These are phyloP conservation scores for Drosophila multiciliata DNA, from an alignment of 2,888 invertebrate genomes.

Conservation along the genomic window DNA sequence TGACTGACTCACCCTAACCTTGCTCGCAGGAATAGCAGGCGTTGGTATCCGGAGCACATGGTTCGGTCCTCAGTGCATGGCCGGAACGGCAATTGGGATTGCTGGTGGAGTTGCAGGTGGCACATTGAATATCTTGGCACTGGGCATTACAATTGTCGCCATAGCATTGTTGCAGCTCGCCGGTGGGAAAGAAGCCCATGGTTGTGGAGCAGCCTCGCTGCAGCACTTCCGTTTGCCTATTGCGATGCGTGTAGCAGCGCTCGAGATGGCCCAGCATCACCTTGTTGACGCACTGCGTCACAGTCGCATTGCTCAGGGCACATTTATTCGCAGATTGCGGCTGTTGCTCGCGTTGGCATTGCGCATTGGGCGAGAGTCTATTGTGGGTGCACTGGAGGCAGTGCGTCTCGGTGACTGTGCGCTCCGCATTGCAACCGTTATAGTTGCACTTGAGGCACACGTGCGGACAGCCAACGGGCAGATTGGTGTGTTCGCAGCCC, in stretches of 20 bases:
- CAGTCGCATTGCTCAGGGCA: slow-evolving; percentile 46
- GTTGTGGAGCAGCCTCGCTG: slow-evolving; percentile 80
- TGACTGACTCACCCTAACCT: slow-evolving; percentile 58
- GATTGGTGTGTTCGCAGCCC: slow-evolving; percentile 75
- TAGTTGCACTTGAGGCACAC: slow-evolving; percentile 81
- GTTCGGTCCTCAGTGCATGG: slow-evolving; percentile 39
- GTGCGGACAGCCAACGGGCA: slow-evolving; percentile 65
- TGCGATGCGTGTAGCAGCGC: slow-evolving; percentile 75
- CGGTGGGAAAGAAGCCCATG: slow-evolving; percentile 76
- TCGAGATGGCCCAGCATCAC: slow-evolving; percentile 75
- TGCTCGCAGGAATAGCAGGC: slow-evolving; percentile 81
- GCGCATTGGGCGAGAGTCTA: slow-evolving; percentile 50
- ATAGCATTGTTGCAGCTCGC: slow-evolving; percentile 71
- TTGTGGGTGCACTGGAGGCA: slow-evolving; percentile 71
- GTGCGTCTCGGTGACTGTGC: slow-evolving; percentile 63
- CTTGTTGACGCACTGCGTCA: slow-evolving; percentile 73
- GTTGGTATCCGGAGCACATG: slow-evolving; percentile 66
- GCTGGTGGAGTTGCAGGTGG: slow-evolving; percentile 71
- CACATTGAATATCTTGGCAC: slow-evolving; percentile 77
- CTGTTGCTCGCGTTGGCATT: slow-evolving; percentile 68
- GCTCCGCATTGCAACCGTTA: slow-evolving; percentile 76
- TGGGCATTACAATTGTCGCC: slow-evolving; percentile 76
- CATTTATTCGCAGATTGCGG: slow-evolving; percentile 40
- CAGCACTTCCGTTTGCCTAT: slow-evolving; percentile 71
- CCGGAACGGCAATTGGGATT: slow-evolving; percentile 67